phyloP scores from a whole-genome alignment of 2,113 vertebrate genomes.

The Xerus inauris region DNA sequence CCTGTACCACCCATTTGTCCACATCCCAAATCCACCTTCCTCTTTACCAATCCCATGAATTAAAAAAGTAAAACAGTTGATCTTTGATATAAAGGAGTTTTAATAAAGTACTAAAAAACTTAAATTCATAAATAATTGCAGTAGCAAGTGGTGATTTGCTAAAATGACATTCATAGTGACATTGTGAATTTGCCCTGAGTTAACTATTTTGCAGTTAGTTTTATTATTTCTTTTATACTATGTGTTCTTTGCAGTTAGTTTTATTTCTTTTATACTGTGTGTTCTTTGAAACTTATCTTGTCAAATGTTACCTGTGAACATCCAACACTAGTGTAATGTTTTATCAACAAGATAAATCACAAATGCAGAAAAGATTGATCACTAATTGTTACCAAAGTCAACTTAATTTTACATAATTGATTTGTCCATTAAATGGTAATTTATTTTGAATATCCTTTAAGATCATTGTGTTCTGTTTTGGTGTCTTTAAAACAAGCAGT shows the following conservation, averaged over 20 bases:
- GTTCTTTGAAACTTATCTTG: conserved; percentile 58
- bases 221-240: conserved; percentile 4
- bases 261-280: conserved; percentile 29
- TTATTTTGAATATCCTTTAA: conserved; percentile 78
- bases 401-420: conserved; percentile 68
- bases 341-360: conserved; percentile 73
- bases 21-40: background rate
- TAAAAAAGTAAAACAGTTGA: background rate
- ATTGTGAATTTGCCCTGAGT: conserved; percentile 45
- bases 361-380: conserved; percentile 62
- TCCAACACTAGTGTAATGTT: conserved; percentile 64
- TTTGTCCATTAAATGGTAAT: conserved; percentile 66
- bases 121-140: conserved; percentile 40
- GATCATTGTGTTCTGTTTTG: conserved; percentile 72
- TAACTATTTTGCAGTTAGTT: background rate
- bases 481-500: conserved; percentile 45
- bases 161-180: conserved; percentile 8
- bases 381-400: conserved; percentile 77
- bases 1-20: background rate
- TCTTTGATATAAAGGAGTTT: conserved; percentile 2
- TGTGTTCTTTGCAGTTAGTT: conserved; percentile 62
- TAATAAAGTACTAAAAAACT: conserved; percentile 29
- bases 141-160: background rate
- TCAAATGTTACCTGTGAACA: conserved; percentile 52
- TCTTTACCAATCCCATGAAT: background rate